A percentile compares a stretch with the other conserved stretches of the same genome.
Conservation (phyloP, 1,140 invertebrate genomes). For the Formica exsecta region DNA sequence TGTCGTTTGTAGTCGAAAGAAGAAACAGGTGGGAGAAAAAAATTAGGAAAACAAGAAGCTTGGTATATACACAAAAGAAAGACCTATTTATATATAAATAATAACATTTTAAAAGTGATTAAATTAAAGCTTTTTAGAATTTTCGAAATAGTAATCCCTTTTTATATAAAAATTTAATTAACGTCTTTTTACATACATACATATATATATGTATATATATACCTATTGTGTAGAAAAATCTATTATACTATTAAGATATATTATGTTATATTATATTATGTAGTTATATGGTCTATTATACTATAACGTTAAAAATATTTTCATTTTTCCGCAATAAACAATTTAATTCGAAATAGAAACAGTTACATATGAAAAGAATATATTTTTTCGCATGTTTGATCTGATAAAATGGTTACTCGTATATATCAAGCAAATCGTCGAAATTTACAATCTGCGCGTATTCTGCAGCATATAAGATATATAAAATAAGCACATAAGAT, state of each 20-base stretch:
- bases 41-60: background rate
- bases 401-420: no score
- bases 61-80: background rate
- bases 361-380: background rate
- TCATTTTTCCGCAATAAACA: background rate
- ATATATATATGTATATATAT: background rate
- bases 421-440: background rate
- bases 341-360: background rate
- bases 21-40: background rate
- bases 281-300: background rate
- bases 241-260: background rate
- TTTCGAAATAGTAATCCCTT: no score
- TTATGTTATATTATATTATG: no score
- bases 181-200: background rate
- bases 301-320: background rate
- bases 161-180: background rate
- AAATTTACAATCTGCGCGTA: conserved; percentile 17
- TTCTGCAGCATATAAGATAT: background rate
- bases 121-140: no score
- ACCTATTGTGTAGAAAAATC: background rate
- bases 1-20: background rate
- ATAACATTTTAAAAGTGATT: background rate
- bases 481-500: background rate
- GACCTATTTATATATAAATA: background rate
- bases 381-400: background rate